Base-by-base conservation (phyloP, 2,113 vertebrate genomes). In the Ictalurus punctatus region DNA sequence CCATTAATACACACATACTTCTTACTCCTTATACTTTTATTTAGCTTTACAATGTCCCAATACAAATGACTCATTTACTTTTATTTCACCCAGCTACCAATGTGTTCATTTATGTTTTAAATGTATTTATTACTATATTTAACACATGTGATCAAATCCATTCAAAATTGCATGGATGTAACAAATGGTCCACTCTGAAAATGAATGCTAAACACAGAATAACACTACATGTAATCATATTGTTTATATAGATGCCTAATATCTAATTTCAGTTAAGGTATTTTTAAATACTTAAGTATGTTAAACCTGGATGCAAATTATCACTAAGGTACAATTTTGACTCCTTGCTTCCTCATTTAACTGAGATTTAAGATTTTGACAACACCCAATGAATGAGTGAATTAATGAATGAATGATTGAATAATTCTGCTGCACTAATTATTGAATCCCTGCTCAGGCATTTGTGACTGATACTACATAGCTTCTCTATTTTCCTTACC, bases 401-500 rank as follows among this genome's bases (percentile, higher is more conserved):
- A 56, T 81, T 0, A 80, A 80, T 30, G n/a, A 56, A 56, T 81
- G 2, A 80, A 80, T 30, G n/a, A 56, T 0, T 34, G n/a, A n/a
- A 73, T 44, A 76, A 25, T 73, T 37, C 16, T 37, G 30, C 2
- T 48, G 44, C 25, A 44, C 16, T n/a, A 6, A n/a, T 76, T 14
- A n/a, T 76, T 40, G 34, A 2, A n/a, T 1, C 7, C 2, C 52
- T 59, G 27, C 5, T 27, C 44, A 71, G 65, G n/a, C 4, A 16
- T 23, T 73, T 14, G 1, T 78, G 73, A 44, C 1, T 14, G 76
- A 13, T 59, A 54, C 13, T 78, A 37, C 9, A 61, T 5, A 2
- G 5, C 30, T 25, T 2, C 5, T 59, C n/a, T 10, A 21, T 19
- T 23, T 16, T 25, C 12, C 80, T 94, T 92, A 99, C 98, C 97